A percentile compares a stretch with the other conserved stretches of the same genome.
Evolutionary conservation across 2,113 vertebrate species (phyloP).

Genomic region (Scartelaos histophorus): DNA sequence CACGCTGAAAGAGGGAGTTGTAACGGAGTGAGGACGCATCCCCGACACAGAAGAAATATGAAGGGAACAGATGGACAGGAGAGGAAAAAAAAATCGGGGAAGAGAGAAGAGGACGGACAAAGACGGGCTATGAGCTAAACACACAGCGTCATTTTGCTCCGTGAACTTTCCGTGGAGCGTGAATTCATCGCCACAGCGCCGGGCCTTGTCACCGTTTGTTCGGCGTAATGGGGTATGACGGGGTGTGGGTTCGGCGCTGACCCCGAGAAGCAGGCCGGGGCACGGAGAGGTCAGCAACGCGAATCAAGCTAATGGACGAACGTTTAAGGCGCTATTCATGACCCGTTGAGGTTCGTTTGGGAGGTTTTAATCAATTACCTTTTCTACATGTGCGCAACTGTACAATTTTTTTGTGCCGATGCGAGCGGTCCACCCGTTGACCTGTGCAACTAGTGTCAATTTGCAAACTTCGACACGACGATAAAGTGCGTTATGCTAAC

Average conservation of each 20-base stretch:
- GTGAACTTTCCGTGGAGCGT: slow-evolving; percentile 74
- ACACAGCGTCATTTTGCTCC: slow-evolving; percentile 72
- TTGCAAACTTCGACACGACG: no score
- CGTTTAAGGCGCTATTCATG: not conserved
- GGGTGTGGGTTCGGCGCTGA: slow-evolving; percentile 42
- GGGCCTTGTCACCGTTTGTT: slow-evolving; percentile 48
- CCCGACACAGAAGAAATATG: not conserved
- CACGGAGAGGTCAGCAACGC: slow-evolving; percentile 32
- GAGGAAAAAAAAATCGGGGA: not conserved
- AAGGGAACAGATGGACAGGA: slow-evolving; percentile 17
- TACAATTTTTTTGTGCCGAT: not conserved
- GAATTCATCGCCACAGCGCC: slow-evolving; percentile 48
- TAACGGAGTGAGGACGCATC: slow-evolving; percentile 5
- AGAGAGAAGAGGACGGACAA: slow-evolving; percentile 20
- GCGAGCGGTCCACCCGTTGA: not conserved
- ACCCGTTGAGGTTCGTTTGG: not conserved
- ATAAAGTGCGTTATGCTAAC: no score
- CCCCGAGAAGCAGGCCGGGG: slow-evolving; percentile 33
- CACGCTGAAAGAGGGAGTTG: slow-evolving; percentile 38
- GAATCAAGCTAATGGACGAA: slow-evolving; percentile 7
- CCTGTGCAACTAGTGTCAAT: not conserved
- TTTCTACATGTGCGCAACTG: not conserved
- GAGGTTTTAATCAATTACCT: not conserved
- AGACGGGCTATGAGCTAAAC: slow-evolving; percentile 85
- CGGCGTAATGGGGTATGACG: slow-evolving; percentile 72